Percentiles rank a stretch among this genome's conserved stretches.
phyloP scores from a whole-genome alignment of 2,888 invertebrate species.

The Dicyrtomina minuta region DNA sequence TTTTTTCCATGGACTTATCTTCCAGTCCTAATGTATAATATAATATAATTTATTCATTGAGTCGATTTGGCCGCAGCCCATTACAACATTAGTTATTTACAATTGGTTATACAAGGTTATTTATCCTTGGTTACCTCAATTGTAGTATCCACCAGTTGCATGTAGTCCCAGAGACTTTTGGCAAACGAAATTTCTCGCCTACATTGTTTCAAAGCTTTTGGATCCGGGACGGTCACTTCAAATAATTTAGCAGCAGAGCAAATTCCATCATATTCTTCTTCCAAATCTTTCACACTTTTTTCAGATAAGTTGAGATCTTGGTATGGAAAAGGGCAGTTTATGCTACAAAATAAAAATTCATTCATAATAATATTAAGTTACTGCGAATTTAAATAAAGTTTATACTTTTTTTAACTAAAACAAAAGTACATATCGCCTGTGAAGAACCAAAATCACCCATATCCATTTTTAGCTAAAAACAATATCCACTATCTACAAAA shows the following conservation, averaged over 20 bases:
- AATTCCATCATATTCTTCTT: slow-evolving; percentile 81
- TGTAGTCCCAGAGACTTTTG: slow-evolving; percentile 94
- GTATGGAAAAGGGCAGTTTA: slow-evolving; percentile 73
- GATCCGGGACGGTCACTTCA: slow-evolving; percentile 93
- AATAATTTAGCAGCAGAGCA: slow-evolving; percentile 89
- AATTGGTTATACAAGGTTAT: too few species aligned
- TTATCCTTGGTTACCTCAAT: slow-evolving; percentile 61
- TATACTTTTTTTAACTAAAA: neutral
- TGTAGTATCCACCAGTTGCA: slow-evolving; percentile 81
- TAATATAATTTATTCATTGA: neutral
- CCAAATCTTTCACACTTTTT: slow-evolving; percentile 73
- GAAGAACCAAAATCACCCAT: too few species aligned
- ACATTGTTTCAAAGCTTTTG: slow-evolving; percentile 87
- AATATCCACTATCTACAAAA: too few species aligned
- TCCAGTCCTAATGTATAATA: slow-evolving; percentile 76
- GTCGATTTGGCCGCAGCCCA: too few species aligned
- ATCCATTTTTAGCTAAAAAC: too few species aligned
- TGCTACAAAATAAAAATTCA: slow-evolving; percentile 62
- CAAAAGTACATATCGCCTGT: too few species aligned
- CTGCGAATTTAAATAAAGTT: neutral
- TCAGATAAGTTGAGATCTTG: slow-evolving; percentile 75
- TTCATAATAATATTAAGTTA: neutral
- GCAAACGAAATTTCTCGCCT: slow-evolving; percentile 75
- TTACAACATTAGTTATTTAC: too few species aligned
- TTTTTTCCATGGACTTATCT: slow-evolving; percentile 93